A percentile compares a stretch with the other conserved stretches of the same genome.
These are phyloP conservation scores for Platycnemis pennipes DNA, from an alignment of 2,888 invertebrate genomes.

Conservation along the genomic window DNA sequence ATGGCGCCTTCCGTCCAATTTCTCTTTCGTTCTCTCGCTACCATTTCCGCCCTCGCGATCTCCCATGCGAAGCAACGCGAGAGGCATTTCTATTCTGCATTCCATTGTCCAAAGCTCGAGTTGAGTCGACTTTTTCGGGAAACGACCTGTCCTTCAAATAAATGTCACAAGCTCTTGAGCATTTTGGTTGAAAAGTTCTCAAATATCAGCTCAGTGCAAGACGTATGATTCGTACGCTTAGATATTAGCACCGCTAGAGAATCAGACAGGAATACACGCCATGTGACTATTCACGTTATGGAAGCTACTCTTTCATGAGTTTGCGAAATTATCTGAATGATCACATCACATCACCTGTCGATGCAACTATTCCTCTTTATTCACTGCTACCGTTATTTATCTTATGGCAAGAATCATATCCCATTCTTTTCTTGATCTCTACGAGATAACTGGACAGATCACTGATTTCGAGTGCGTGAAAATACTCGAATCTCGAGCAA, in stretches of 20 bases:
- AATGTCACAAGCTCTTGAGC: background rate
- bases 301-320: no score
- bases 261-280: background rate
- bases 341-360: no score
- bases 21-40: background rate
- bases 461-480: no score
- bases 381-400: no score
- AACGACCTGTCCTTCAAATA: background rate
- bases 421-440: no score
- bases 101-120: background rate
- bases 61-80: background rate
- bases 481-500: no score
- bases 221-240: background rate
- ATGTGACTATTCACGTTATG: no score
- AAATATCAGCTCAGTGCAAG: background rate
- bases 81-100: background rate
- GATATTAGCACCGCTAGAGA: background rate
- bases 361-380: no score
- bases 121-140: background rate
- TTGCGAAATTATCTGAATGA: no score
- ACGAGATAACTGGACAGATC: no score
- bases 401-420: no score
- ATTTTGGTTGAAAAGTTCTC: background rate
- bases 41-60: background rate
- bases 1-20: background rate